These are phyloP conservation scores for Remorina albescens DNA, from an alignment of 2,797 vertebrate genomes.

Conservation along the genomic window DNA sequence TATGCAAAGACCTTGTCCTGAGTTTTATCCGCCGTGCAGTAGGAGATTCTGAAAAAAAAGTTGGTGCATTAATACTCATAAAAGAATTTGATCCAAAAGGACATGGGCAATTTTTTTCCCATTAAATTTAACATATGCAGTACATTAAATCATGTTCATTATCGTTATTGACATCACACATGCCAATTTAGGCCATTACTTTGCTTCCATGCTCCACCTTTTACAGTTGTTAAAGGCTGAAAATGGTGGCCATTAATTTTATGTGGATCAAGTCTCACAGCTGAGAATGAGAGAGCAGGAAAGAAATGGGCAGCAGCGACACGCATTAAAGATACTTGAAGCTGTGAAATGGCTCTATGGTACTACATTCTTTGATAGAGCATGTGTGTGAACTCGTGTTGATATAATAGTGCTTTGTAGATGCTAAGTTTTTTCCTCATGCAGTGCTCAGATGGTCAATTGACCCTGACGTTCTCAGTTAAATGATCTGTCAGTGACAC, in stretches of 20 bases:
- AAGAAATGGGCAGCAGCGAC: slow-evolving; percentile 24
- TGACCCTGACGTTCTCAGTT: not conserved
- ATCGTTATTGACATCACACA: not conserved
- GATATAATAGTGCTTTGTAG: not conserved
- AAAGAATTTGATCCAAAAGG: no score
- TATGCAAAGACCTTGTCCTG: slow-evolving; percentile 97
- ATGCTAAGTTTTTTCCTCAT: not conserved
- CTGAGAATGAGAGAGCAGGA: slow-evolving; percentile 33
- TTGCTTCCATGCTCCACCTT: slow-evolving; percentile 33
- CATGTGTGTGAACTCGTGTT: not conserved
- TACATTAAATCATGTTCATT: not conserved
- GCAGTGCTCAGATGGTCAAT: not conserved
- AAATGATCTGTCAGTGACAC: not conserved
- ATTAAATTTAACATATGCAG: not conserved
- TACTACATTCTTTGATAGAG: not conserved
- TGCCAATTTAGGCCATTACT: slow-evolving; percentile 20
- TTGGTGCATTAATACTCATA: not conserved
- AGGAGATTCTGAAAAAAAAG: slow-evolving; percentile 88
- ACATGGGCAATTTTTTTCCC: no score
- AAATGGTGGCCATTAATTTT: slow-evolving; percentile 49
- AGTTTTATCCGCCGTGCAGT: slow-evolving; percentile 95
- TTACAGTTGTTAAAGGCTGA: slow-evolving; percentile 43
- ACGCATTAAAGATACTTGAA: slow-evolving; percentile 36
- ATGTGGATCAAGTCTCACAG: slow-evolving; percentile 59
- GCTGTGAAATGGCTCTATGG: slow-evolving; percentile 11